phyloP scores from a whole-genome alignment of 35 echinoderm and acorn worm species.

The Eucidaris tribuloides region DNA sequence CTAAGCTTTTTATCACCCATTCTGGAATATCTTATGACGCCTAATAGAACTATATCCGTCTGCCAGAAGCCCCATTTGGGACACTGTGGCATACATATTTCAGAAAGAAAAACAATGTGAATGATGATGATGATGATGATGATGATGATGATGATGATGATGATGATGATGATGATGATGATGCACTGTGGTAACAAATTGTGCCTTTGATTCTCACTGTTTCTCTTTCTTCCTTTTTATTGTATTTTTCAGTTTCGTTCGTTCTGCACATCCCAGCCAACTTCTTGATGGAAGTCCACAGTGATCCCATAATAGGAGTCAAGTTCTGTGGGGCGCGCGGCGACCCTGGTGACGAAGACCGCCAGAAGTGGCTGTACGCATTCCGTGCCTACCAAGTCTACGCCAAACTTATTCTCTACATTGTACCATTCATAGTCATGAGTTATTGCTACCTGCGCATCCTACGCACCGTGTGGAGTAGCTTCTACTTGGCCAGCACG shows the following conservation, averaged over 20 bases:
- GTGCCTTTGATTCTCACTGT: no score
- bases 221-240: neutral
- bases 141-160: no score
- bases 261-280: conserved; percentile 76
- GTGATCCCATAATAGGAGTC: neutral
- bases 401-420: conserved; percentile 61
- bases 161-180: no score
- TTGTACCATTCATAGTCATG: conserved; percentile 82
- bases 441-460: conserved; percentile 83
- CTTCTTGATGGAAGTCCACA: conserved; percentile 49
- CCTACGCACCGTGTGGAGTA: conserved; percentile 70
- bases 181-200: no score
- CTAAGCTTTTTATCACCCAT: no score
- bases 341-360: neutral
- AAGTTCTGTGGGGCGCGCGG: neutral
- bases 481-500: conserved; percentile 40
- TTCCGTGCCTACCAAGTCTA: conserved; percentile 57
- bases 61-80: no score
- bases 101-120: no score
- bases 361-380: conserved; percentile 28
- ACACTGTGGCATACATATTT: no score
- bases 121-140: no score
- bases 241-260: conserved; percentile 67
- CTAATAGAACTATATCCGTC: no score
- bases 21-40: no score